Conservation (phyloP, 2,113 vertebrate genomes). For the Notothenia rossii region DNA sequence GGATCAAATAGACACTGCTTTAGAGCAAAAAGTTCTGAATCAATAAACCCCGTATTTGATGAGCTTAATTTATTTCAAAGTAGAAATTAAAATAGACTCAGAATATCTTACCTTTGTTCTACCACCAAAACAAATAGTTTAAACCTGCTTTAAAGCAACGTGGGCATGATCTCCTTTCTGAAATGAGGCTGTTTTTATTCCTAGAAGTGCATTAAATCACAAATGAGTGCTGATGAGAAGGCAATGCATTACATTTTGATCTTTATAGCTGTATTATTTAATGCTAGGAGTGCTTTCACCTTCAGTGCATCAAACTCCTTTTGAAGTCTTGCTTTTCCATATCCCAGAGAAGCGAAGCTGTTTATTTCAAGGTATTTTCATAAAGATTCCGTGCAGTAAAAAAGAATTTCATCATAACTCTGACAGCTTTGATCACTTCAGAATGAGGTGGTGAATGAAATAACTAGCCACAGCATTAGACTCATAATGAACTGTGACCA, state of each 20-base stretch:
- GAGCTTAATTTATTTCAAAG: conserved; percentile 60
- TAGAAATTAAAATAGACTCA: conserved; percentile 44
- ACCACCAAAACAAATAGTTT: conserved; percentile 15
- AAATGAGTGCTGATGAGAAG: conserved; percentile 63
- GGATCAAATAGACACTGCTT: conserved; percentile 52
- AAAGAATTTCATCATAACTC: conserved; percentile 35
- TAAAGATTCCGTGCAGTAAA: conserved; percentile 23
- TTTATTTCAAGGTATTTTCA: conserved; percentile 62
- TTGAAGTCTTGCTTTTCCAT: conserved; percentile 63
- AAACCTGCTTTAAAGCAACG: conserved; percentile 42
- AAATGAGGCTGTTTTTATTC: conserved; percentile 57
- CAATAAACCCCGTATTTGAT: conserved; percentile 50
- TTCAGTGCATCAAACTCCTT: conserved; percentile 51
- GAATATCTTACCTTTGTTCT: conserved; percentile 61
- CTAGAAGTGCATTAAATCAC: conserved; percentile 58
- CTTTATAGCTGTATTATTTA: conserved; percentile 61
- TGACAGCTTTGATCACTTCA: conserved; percentile 39
- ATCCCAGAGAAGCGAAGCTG: conserved; percentile 37
- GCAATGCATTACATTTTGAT: conserved; percentile 58
- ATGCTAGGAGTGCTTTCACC: conserved; percentile 52
- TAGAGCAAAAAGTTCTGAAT: conserved; percentile 51
- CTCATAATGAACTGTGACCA: not conserved
- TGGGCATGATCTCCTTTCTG: conserved; percentile 31
- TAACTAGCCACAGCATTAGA: not conserved
- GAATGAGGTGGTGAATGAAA: conserved; percentile 16